These are phyloP conservation scores for Thyatira batis DNA, from an alignment of 2,888 invertebrate genomes.

Conservation along the genomic window DNA sequence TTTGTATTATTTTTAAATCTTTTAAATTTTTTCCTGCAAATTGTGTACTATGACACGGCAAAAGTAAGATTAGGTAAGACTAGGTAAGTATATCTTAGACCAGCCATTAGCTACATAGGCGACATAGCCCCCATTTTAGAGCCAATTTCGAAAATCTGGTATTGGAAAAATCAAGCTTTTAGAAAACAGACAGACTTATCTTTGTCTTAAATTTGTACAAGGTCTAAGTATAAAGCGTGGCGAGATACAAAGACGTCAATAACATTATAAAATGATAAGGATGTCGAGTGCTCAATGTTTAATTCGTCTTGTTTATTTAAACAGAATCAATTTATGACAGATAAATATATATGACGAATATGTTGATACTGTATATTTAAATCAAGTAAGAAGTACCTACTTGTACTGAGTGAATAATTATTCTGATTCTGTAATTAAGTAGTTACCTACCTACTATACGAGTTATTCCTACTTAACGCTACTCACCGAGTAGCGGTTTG, in stretches of 20 bases:
- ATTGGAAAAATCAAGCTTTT: not conserved
- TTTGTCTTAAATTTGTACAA: constrained; percentile 5
- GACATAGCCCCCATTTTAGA: no score
- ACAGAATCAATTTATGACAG: not conserved
- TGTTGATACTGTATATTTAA: not conserved
- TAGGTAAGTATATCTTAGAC: no score
- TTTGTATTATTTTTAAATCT: no score
- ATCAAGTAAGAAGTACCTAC: not conserved
- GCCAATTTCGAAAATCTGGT: no score
- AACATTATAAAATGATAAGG: constrained; percentile 60
- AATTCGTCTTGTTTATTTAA: constrained; percentile 10
- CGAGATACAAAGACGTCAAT: constrained; percentile 53
- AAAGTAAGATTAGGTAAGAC: no score
- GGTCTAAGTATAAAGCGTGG: constrained; percentile 24
- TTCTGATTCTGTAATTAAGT: no score
- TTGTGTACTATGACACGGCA: no score
- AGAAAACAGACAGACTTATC: not conserved
- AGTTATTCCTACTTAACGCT: not conserved
- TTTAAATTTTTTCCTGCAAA: no score
- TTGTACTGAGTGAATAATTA: not conserved
- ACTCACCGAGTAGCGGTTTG: not conserved
- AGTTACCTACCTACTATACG: no score
- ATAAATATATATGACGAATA: not conserved
- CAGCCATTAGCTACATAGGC: no score
- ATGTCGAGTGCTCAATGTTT: constrained; percentile 57